These are phyloP conservation scores for Drosophila triauraria DNA, from an alignment of 1,140 invertebrate genomes.

Conservation along the genomic window DNA sequence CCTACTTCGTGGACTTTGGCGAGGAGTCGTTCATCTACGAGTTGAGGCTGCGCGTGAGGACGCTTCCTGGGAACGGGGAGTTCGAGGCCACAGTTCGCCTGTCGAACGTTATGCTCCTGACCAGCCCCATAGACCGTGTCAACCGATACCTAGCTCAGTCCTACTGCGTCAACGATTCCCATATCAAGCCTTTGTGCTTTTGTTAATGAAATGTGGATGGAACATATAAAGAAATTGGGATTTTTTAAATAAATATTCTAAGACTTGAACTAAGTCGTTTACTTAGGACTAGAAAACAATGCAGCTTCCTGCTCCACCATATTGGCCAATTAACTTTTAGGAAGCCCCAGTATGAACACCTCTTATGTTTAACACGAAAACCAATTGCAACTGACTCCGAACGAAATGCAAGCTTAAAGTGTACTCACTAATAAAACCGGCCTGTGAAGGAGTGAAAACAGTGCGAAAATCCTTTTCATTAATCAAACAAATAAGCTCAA, in stretches of 20 bases:
- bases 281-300: no score
- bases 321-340: no score
- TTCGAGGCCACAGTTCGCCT: slow-evolving; percentile 39
- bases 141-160: slow-evolving; percentile 17
- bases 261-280: no score
- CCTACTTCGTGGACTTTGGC: slow-evolving; percentile 62
- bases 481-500: slow-evolving; percentile 58
- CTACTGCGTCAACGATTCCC: slow-evolving; percentile 21
- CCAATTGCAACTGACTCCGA: background rate
- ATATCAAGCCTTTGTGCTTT: slow-evolving; percentile 17
- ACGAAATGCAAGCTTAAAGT: background rate
- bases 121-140: slow-evolving; percentile 31
- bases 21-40: slow-evolving; percentile 17
- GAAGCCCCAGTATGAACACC: no score
- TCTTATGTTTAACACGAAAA: background rate
- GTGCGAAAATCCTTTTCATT: slow-evolving; percentile 44
- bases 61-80: slow-evolving; percentile 21
- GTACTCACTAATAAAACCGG: background rate
- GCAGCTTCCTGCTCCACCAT: no score
- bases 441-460: background rate
- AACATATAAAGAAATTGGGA: background rate
- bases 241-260: no score
- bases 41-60: slow-evolving; percentile 22
- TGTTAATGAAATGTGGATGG: slow-evolving; percentile 58
- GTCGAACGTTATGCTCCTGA: slow-evolving; percentile 2